Evolutionary conservation across 2,113 vertebrate species (phyloP).

Genomic region (Anolis carolinensis): DNA sequence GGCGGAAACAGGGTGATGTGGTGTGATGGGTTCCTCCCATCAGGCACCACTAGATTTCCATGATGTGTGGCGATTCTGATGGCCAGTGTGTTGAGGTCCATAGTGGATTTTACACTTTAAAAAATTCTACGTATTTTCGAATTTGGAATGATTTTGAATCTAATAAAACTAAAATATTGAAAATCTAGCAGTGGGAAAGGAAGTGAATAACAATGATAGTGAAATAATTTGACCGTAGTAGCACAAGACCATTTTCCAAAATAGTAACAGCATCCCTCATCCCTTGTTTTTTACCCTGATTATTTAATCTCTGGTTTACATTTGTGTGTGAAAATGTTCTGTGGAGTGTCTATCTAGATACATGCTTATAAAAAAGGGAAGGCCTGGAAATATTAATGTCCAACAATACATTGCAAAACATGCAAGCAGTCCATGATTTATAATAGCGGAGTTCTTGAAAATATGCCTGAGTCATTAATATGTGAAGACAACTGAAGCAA

Average conservation of each 20-base stretch:
- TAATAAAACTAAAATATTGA: not conserved
- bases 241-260: not conserved
- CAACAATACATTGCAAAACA: not conserved
- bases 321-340: not conserved
- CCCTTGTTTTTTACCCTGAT: not conserved
- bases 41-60: too few relatives aligned
- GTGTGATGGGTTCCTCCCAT: too few relatives aligned
- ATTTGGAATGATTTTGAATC: not conserved
- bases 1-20: too few relatives aligned
- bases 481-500: not conserved
- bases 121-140: not conserved
- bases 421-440: not conserved
- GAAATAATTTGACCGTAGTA: not conserved
- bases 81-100: not conserved
- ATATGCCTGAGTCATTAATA: not conserved
- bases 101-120: not conserved
- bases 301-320: not conserved
- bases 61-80: too few relatives aligned
- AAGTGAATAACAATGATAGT: not conserved
- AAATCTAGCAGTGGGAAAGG: not conserved
- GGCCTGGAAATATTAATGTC: not conserved
- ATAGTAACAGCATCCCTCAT: too few relatives aligned
- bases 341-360: not conserved
- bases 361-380: not conserved
- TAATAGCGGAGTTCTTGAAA: not conserved